phyloP scores from a whole-genome alignment of 2,797 vertebrate species.

The Vespertilio murinus region DNA sequence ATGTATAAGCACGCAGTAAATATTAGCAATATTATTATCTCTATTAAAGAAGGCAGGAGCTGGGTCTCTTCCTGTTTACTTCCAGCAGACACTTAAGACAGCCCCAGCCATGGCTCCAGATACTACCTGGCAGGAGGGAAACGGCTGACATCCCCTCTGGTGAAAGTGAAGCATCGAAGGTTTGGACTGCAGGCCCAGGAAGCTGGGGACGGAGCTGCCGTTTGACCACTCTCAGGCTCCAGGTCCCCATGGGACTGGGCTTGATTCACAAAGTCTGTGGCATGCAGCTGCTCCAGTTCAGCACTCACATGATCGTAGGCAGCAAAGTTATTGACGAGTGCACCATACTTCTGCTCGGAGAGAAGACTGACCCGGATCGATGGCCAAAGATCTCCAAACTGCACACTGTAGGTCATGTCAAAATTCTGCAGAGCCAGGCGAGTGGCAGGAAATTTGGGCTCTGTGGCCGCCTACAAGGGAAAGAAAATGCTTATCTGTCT shows the following conservation, averaged over 20 bases:
- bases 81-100: background rate
- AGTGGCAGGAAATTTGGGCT: slow-evolving; percentile 82
- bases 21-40: background rate
- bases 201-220: fast-evolving
- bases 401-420: slow-evolving; percentile 87
- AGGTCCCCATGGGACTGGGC: background rate
- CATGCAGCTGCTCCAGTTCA: slow-evolving; percentile 85
- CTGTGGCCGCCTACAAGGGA: slow-evolving; percentile 87
- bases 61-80: background rate
- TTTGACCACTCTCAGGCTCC: background rate
- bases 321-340: slow-evolving; percentile 92
- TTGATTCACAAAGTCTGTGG: slow-evolving; percentile 88
- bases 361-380: slow-evolving; percentile 89
- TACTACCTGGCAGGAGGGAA: slow-evolving; percentile 91
- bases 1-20: slow-evolving; percentile 20
- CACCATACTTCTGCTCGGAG: slow-evolving; percentile 93
- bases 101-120: background rate
- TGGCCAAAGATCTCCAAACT: slow-evolving; percentile 91
- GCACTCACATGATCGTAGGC: slow-evolving; percentile 19
- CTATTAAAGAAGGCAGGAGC: background rate
- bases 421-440: slow-evolving; percentile 91
- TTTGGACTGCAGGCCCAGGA: slow-evolving; percentile 80
- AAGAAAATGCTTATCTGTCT: background rate
- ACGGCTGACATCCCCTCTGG: slow-evolving; percentile 89
- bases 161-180: slow-evolving; percentile 93